phyloP scores from a whole-genome alignment of 2,888 invertebrate species.

The Polymixis flavicincta region DNA sequence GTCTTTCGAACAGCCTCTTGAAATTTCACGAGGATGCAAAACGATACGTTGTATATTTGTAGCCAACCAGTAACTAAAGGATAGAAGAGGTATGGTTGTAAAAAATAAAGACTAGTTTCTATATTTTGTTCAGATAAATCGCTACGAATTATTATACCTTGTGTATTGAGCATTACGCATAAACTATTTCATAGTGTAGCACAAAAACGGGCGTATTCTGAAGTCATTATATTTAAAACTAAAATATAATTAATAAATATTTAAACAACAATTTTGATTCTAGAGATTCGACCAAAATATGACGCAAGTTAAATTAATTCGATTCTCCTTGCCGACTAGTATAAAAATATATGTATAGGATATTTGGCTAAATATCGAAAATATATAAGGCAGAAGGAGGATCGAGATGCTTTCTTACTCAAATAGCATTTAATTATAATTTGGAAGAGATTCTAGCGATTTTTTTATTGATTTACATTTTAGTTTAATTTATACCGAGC shows the following conservation, averaged over 20 bases:
- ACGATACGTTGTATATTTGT: too few relatives aligned
- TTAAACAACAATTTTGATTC: not conserved
- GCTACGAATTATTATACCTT: slow-evolving; percentile 9
- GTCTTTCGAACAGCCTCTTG: too few relatives aligned
- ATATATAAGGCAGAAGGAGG: not conserved
- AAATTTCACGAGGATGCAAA: too few relatives aligned
- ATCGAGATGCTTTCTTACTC: not conserved
- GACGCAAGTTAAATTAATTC: slow-evolving; percentile 4
- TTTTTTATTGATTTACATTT: not conserved
- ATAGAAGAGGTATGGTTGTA: not conserved
- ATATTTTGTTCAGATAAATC: slow-evolving; percentile 12
- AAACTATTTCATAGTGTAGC: not conserved
- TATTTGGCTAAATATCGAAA: slow-evolving; percentile 4
- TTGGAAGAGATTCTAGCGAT: not conserved
- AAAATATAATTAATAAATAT: not conserved
- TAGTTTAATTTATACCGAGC: not conserved
- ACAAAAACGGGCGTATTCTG: slow-evolving; percentile 2
- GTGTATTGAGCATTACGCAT: slow-evolving; percentile 20
- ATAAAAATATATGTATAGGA: slow-evolving; percentile 19
- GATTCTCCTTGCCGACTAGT: slow-evolving; percentile 8
- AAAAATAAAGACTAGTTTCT: not conserved
- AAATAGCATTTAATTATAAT: not conserved
- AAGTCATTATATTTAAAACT: slow-evolving; percentile 4
- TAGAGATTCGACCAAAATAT: slow-evolving; percentile 21
- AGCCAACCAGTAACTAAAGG: not conserved